phyloP scores from a whole-genome alignment of 2,888 invertebrate genomes.

The Oligia strigilis region DNA sequence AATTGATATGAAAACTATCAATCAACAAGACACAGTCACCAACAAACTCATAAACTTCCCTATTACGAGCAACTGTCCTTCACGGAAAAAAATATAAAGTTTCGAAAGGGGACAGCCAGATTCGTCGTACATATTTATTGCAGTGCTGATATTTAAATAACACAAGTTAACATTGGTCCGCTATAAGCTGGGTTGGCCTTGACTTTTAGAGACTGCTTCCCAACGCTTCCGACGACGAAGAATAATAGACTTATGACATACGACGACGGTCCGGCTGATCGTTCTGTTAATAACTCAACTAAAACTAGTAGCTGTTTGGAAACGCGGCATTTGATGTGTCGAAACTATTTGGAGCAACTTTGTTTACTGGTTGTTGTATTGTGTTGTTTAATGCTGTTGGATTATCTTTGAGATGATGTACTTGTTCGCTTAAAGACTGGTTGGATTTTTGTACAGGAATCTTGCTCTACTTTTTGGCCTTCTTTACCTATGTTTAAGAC shows the following conservation, averaged over 20 bases:
- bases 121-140: slow-evolving; percentile 76
- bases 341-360: slow-evolving; percentile 64
- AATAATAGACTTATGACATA: slow-evolving; percentile 74
- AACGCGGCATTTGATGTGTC: slow-evolving; percentile 64
- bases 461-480: not conserved
- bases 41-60: slow-evolving; percentile 52
- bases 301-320: slow-evolving; percentile 60
- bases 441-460: not conserved
- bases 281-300: slow-evolving; percentile 47
- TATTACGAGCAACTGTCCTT: slow-evolving; percentile 74
- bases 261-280: slow-evolving; percentile 58
- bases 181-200: slow-evolving; percentile 83
- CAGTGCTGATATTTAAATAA: slow-evolving; percentile 88
- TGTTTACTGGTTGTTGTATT: slow-evolving; percentile 52
- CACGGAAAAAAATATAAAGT: slow-evolving; percentile 81
- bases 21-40: not conserved
- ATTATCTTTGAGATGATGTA: slow-evolving; percentile 25
- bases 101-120: slow-evolving; percentile 85
- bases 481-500: not conserved
- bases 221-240: slow-evolving; percentile 87
- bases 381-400: slow-evolving; percentile 26
- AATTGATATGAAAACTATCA: not conserved
- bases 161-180: slow-evolving; percentile 90
- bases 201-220: slow-evolving; percentile 86
- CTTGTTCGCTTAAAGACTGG: not conserved